Conservation (phyloP, 1,140 invertebrate species). For the Aradophagus sp. region DNA sequence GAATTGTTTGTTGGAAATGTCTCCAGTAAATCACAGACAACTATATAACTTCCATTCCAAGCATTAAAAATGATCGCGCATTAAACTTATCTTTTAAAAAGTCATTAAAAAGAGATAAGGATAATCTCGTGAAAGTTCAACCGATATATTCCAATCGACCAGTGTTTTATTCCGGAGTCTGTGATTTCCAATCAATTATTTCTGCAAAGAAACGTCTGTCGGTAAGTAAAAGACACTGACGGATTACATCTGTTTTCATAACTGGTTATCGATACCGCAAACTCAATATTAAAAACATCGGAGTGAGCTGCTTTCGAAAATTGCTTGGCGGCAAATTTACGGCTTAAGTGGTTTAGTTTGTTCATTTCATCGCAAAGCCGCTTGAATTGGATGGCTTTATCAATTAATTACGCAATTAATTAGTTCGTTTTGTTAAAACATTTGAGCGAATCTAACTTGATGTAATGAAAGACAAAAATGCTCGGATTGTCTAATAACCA, state of each 20-base stretch:
- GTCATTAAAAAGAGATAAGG: slow-evolving; percentile 45
- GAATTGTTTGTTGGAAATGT: no score
- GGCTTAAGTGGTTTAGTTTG: not conserved
- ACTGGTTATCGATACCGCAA: slow-evolving; percentile 17
- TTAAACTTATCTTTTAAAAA: slow-evolving; percentile 46
- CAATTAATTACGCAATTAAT: slow-evolving; percentile 3
- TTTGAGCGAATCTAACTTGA: no score
- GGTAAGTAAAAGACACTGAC: slow-evolving; percentile 27
- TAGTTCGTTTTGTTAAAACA: no score
- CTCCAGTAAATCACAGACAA: slow-evolving; percentile 12
- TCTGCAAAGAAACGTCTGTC: slow-evolving; percentile 22
- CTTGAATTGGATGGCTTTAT: slow-evolving; percentile 2
- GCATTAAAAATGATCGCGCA: slow-evolving; percentile 23
- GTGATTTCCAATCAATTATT: slow-evolving; percentile 39
- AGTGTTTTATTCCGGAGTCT: slow-evolving; percentile 25
- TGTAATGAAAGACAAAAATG: no score
- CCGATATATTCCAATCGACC: slow-evolving; percentile 45
- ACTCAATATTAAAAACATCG: slow-evolving; percentile 25
- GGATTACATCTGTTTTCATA: slow-evolving; percentile 22
- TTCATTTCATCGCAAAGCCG: not conserved
- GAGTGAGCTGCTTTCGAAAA: slow-evolving; percentile 7
- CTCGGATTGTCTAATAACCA: no score
- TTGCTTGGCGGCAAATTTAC: not conserved
- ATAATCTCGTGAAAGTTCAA: slow-evolving; percentile 39
- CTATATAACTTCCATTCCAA: slow-evolving; percentile 15